Conservation (phyloP, 2,888 invertebrate genomes). For the Cyrtodaria siliqua region DNA sequence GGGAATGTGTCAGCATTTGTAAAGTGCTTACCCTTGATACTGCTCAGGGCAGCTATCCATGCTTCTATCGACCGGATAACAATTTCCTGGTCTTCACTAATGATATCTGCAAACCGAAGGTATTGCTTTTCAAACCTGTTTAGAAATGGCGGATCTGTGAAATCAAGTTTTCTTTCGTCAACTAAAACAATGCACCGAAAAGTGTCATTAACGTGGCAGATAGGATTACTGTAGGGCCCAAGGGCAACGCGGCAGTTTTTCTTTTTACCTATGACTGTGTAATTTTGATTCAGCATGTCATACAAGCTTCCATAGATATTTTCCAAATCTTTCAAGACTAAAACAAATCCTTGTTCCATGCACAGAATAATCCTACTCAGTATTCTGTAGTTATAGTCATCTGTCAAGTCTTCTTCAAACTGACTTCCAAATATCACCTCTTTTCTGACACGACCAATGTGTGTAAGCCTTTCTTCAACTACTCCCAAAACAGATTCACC, state of each 20-base stretch:
- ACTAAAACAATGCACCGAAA: constrained; percentile 75
- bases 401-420: constrained; percentile 74
- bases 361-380: constrained; percentile 74
- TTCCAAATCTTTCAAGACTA: constrained; percentile 72
- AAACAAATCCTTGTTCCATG: constrained; percentile 73
- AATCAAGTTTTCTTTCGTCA: constrained; percentile 64
- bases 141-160: constrained; percentile 74
- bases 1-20: constrained; percentile 55
- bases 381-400: constrained; percentile 73
- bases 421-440: constrained; percentile 74
- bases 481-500: constrained; percentile 69
- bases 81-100: constrained; percentile 30
- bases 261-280: constrained; percentile 68
- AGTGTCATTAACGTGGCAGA: constrained; percentile 71
- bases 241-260: constrained; percentile 71
- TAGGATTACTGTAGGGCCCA: constrained; percentile 73
- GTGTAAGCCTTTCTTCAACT: constrained; percentile 54
- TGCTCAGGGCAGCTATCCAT: constrained; percentile 28
- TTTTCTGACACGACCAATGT: constrained; percentile 43
- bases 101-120: constrained; percentile 67
- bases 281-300: constrained; percentile 78
- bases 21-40: constrained; percentile 24
- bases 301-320: constrained; percentile 73
- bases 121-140: constrained; percentile 79
- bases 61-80: constrained; percentile 32